phyloP scores from a whole-genome alignment of 1,140 invertebrate genomes.

The Drosophila tristis region DNA sequence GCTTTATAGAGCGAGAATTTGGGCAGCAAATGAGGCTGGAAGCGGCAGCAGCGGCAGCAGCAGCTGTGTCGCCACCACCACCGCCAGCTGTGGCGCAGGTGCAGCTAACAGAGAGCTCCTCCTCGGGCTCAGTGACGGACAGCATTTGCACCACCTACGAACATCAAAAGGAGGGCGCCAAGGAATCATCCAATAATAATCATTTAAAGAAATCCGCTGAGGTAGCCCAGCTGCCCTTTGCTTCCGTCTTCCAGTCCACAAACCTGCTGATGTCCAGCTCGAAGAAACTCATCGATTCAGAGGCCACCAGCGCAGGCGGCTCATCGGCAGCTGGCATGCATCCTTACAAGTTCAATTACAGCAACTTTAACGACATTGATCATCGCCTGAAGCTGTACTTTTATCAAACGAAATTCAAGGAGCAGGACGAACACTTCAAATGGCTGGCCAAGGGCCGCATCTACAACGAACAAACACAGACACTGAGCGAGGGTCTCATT shows the following conservation, averaged over 20 bases:
- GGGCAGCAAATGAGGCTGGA: conserved; percentile 17
- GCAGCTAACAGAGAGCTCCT: conserved; percentile 87
- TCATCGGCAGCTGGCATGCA: conserved; percentile 10
- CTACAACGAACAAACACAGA: conserved; percentile 77
- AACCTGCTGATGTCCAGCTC: conserved; percentile 79
- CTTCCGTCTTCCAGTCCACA: conserved; percentile 79
- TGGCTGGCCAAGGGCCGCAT: conserved; percentile 85
- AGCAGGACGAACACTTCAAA: conserved; percentile 86
- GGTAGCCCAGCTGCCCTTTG: conserved; percentile 16
- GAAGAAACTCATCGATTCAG: conserved; percentile 62
- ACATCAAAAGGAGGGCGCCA: conserved; percentile 67
- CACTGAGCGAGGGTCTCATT: conserved; percentile 84
- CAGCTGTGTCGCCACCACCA: conserved; percentile 4
- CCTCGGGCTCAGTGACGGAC: conserved; percentile 87
- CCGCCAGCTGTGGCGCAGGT: conserved; percentile 41
- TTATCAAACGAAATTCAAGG: conserved; percentile 86
- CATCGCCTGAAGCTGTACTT: conserved; percentile 87
- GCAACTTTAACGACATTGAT: conserved; percentile 86
- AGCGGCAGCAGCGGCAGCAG: neutral
- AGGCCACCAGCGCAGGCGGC: conserved; percentile 16
- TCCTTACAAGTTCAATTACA: conserved; percentile 86
- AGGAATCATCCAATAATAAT: conserved; percentile 14
- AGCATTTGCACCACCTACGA: conserved; percentile 88
- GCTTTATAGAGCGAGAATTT: conserved; percentile 68
- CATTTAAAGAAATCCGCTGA: conserved; percentile 51